Conservation (phyloP, 1,140 invertebrate species). For the Heliconius himera region DNA sequence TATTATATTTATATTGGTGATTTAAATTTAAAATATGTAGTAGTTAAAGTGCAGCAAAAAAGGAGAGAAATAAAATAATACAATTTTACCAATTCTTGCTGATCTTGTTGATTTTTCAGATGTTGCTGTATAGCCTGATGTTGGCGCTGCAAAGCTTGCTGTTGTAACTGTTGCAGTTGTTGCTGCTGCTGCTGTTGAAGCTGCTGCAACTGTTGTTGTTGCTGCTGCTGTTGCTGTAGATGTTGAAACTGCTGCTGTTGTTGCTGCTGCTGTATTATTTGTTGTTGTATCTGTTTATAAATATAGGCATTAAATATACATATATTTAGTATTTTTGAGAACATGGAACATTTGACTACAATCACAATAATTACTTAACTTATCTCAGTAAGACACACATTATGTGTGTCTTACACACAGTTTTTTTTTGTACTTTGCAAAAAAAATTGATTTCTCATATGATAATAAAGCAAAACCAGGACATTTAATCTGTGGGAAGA, state of each 20-base stretch:
- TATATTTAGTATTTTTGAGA: not conserved
- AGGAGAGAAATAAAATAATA: not conserved
- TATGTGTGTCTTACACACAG: no score
- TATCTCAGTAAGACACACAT: no score
- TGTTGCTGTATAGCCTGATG: slow-evolving; percentile 74
- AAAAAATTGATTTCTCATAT: no score
- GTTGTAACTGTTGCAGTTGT: slow-evolving; percentile 67
- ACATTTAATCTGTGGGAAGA: no score
- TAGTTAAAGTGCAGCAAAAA: not conserved
- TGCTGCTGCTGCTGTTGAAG: slow-evolving; percentile 77
- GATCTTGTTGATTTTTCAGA: slow-evolving; percentile 74
- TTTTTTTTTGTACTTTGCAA: no score
- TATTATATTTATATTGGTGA: no score
- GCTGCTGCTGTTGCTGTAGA: slow-evolving; percentile 68
- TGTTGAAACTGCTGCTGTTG: slow-evolving; percentile 57
- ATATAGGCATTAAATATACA: not conserved
- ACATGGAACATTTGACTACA: not conserved
- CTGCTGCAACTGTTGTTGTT: slow-evolving; percentile 76
- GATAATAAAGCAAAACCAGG: no score
- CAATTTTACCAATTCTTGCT: slow-evolving; percentile 66
- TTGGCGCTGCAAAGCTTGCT: slow-evolving; percentile 67
- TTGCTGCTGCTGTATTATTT: slow-evolving; percentile 70
- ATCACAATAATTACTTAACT: no score
- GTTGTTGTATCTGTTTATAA: slow-evolving; percentile 50
- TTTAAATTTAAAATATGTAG: no score